Evolutionary conservation across 1,140 invertebrate genomes (phyloP).

Genomic region (Caligus rogercresseyi): DNA sequence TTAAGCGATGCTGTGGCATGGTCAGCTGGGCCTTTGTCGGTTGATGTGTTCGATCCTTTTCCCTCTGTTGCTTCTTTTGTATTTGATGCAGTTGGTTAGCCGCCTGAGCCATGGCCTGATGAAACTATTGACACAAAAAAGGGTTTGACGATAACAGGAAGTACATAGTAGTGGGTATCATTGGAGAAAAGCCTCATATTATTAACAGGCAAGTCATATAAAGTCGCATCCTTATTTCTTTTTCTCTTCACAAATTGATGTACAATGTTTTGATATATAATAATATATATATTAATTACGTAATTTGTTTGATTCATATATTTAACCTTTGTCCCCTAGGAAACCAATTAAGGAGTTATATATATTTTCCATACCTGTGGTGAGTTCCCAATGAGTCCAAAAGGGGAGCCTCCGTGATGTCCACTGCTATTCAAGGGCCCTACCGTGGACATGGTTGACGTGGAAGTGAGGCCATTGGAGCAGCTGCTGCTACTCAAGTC

Average conservation of each 20-base stretch:
- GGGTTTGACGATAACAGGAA: no score
- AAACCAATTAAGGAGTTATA: constrained; percentile 22
- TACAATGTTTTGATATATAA: no score
- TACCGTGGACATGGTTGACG: neutral
- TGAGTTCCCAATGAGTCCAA: constrained; percentile 27
- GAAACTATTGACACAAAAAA: constrained; percentile 33
- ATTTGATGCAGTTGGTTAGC: constrained; percentile 60
- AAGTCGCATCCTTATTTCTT: no score
- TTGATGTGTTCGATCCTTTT: constrained; percentile 10
- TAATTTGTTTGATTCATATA: no score
- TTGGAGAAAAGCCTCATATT: no score
- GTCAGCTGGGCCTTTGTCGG: constrained; percentile 28
- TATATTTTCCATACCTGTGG: constrained; percentile 22
- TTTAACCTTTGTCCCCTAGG: constrained; percentile 22
- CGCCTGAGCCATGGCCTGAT: constrained; percentile 58
- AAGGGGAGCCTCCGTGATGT: constrained; percentile 27
- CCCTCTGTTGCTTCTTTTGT: constrained; percentile 44
- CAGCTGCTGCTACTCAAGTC: constrained; percentile 1
- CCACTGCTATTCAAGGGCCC: constrained; percentile 24
- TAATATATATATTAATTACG: no score
- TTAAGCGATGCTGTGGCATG: constrained; percentile 27
- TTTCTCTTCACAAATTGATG: no score
- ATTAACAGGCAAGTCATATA: no score
- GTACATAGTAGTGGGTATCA: no score
- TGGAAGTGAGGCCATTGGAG: constrained; percentile 6